Evolutionary conservation across 1,140 invertebrate genomes (phyloP).

Genomic region (Musca vetustissima): DNA sequence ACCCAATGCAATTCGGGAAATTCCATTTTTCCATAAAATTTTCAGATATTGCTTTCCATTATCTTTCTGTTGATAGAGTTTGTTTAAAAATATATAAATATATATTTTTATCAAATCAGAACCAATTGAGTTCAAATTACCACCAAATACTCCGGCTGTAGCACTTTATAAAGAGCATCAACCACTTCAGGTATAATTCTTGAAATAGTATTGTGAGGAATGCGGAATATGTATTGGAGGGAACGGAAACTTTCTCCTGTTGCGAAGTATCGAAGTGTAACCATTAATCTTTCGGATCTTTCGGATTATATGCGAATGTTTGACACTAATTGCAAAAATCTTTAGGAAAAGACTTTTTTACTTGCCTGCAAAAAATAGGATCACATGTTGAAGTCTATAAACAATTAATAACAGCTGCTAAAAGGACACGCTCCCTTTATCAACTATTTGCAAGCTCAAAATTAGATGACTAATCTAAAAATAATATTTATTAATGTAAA

Average conservation of each 20-base stretch:
- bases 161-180: background rate
- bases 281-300: background rate
- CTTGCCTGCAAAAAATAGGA: no score
- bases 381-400: no score
- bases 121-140: background rate
- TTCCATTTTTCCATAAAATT: slow-evolving; percentile 43
- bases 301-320: no score
- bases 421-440: no score
- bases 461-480: no score
- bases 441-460: no score
- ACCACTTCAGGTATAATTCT: background rate
- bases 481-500: no score
- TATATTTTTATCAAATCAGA: background rate
- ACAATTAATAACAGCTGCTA: no score
- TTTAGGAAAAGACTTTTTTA: no score
- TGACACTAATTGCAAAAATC: no score
- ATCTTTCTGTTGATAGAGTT: slow-evolving; percentile 29
- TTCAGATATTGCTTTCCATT: slow-evolving; percentile 40
- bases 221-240: background rate
- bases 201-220: background rate
- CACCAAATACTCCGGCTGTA: background rate
- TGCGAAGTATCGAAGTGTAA: background rate
- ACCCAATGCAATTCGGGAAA: slow-evolving; percentile 52
- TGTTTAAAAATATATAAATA: background rate
- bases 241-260: background rate